Evolutionary conservation across 2,113 vertebrate species (phyloP).

Genomic region (Panurus biarmicus): DNA sequence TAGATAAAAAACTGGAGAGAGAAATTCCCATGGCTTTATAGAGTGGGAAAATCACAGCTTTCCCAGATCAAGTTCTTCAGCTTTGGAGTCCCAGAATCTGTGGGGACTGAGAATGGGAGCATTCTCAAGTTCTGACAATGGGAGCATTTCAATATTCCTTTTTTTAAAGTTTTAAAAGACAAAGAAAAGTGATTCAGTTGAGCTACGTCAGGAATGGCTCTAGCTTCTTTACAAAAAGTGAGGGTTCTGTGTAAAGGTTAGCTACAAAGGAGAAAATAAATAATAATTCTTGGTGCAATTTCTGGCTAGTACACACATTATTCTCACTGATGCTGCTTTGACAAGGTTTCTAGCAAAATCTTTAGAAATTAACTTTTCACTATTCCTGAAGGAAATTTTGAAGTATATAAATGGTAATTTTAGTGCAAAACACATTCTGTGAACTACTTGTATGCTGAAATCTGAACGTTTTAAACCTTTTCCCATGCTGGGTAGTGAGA

Average conservation of each 20-base stretch:
- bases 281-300: neutral
- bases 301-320: neutral
- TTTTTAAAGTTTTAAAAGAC: neutral
- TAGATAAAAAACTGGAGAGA: neutral
- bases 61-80: neutral
- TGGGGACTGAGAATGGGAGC: neutral
- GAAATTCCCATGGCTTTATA: neutral
- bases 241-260: neutral
- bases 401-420: conserved; percentile 19
- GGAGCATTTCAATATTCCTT: neutral
- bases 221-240: neutral
- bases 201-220: neutral
- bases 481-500: conserved; percentile 75
- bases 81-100: neutral
- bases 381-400: conserved; percentile 47
- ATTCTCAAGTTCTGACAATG: neutral
- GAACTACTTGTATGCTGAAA: conserved; percentile 66
- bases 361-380: neutral
- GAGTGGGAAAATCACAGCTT: neutral
- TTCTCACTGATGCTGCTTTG: neutral
- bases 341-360: neutral
- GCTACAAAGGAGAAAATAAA: neutral
- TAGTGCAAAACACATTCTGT: conserved; percentile 35
- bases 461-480: conserved; percentile 60
- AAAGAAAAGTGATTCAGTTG: neutral